Conservation (phyloP, 2,113 vertebrate genomes). For the Cephalopholis sonnerati region DNA sequence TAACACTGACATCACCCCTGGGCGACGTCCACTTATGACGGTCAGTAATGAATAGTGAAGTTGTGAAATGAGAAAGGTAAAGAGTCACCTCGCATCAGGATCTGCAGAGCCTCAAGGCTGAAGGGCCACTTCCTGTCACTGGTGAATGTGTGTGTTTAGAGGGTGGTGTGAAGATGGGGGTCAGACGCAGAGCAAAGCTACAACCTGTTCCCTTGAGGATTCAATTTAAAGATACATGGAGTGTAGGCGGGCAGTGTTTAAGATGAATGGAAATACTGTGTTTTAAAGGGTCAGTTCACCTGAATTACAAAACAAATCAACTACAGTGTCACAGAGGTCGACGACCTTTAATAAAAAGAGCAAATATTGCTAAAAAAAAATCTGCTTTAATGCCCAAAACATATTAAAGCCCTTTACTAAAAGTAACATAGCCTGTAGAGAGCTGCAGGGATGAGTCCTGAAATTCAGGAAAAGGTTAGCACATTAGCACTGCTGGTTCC, state of each 20-base stretch:
- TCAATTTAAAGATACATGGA: not conserved
- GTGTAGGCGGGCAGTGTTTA: not conserved
- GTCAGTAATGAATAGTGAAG: slow-evolving; percentile 66
- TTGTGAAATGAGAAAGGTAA: slow-evolving; percentile 66
- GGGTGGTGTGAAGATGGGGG: slow-evolving; percentile 9
- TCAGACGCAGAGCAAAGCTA: slow-evolving; percentile 9
- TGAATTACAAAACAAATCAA: not conserved
- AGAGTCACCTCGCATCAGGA: slow-evolving; percentile 58
- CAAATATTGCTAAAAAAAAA: too few species aligned
- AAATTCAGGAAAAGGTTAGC: too few species aligned
- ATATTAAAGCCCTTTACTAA: too few species aligned
- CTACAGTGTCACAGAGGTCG: too few species aligned
- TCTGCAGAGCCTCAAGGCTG: slow-evolving; percentile 15
- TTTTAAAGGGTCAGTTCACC: not conserved
- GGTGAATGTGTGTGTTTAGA: slow-evolving; percentile 9
- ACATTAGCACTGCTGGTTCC: too few species aligned
- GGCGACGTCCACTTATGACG: slow-evolving; percentile 43
- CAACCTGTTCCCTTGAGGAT: not conserved
- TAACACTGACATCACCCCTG: slow-evolving; percentile 37
- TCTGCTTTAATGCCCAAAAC: too few species aligned
- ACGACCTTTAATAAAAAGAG: too few species aligned
- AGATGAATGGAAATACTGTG: not conserved
- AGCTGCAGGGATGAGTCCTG: too few species aligned
- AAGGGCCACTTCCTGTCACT: slow-evolving; percentile 37
- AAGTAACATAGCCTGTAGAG: too few species aligned